phyloP scores from a whole-genome alignment of 2,797 vertebrate genomes.

The Synanceia verrucosa region DNA sequence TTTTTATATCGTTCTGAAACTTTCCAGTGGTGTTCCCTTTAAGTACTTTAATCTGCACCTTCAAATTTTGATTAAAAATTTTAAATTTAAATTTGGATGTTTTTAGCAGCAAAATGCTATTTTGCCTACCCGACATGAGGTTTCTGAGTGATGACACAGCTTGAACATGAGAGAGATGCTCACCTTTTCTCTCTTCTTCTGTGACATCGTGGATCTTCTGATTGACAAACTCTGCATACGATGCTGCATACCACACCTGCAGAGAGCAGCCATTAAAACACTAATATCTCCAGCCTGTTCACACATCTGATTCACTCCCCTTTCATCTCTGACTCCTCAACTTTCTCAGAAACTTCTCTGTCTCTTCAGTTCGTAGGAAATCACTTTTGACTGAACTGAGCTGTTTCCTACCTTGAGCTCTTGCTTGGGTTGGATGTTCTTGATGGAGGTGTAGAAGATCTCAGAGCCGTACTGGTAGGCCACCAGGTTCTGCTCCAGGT shows the following conservation, averaged over 20 bases:
- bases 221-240: constrained; percentile 96
- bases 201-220: constrained; percentile 96
- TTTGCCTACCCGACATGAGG: too few relatives aligned
- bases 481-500: constrained; percentile 97
- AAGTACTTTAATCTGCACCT: too few relatives aligned
- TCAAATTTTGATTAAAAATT: too few relatives aligned
- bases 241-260: constrained; percentile 98
- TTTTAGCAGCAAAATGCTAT: too few relatives aligned
- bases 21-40: too few relatives aligned
- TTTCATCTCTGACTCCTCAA: neutral
- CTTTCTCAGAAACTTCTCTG: neutral
- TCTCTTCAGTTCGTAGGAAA: neutral
- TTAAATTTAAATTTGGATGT: too few relatives aligned
- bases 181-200: constrained; percentile 98
- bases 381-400: neutral
- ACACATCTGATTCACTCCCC: neutral
- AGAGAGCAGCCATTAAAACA: neutral
- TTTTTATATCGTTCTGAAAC: too few relatives aligned
- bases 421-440: constrained; percentile 97
- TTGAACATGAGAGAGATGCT: too few relatives aligned
- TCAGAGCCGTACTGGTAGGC: constrained; percentile 97
- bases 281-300: neutral
- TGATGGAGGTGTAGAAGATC: constrained; percentile 98
- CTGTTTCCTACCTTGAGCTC: constrained; percentile 90
- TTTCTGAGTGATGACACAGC: too few relatives aligned